phyloP scores from a whole-genome alignment of 2,797 vertebrate genomes.

The Danio tinwini region DNA sequence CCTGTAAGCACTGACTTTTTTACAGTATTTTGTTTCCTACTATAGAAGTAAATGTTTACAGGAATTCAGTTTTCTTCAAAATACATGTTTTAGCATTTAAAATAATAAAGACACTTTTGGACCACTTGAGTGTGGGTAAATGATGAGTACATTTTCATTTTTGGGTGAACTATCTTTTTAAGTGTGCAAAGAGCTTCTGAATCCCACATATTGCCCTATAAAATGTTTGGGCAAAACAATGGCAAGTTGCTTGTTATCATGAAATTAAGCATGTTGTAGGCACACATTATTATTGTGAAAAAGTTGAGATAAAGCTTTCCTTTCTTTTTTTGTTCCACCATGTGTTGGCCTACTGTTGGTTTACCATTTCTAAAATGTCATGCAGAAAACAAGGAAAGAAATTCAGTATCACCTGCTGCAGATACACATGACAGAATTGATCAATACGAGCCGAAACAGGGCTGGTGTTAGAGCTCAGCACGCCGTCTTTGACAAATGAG shows the following conservation, averaged over 20 bases:
- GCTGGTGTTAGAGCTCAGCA: constrained; percentile 62
- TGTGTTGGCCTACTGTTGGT: neutral
- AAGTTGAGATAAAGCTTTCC: neutral
- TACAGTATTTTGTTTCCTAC: too few relatives aligned
- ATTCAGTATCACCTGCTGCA: constrained; percentile 65
- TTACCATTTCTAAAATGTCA: constrained; percentile 30
- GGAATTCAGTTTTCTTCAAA: too few relatives aligned
- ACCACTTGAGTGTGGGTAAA: too few relatives aligned
- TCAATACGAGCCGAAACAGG: constrained; percentile 74
- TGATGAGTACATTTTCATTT: too few relatives aligned
- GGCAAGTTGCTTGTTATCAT: neutral
- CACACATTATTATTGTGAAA: neutral
- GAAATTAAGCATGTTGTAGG: constrained; percentile 9
- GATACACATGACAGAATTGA: constrained; percentile 67
- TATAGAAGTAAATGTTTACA: too few relatives aligned
- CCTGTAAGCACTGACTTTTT: too few relatives aligned
- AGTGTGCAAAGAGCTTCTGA: too few relatives aligned
- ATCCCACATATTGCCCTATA: neutral
- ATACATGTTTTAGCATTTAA: too few relatives aligned
- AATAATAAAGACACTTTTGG: too few relatives aligned
- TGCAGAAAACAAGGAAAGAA: constrained; percentile 29
- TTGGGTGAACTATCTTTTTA: too few relatives aligned
- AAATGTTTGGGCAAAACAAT: neutral
- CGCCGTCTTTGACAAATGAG: constrained; percentile 73
- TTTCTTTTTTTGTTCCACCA: neutral